Evolutionary conservation across 2,888 invertebrate species (phyloP), one percentile per base, ranked within the genome.

Genomic region (Frankliniella intonsa): DNA sequence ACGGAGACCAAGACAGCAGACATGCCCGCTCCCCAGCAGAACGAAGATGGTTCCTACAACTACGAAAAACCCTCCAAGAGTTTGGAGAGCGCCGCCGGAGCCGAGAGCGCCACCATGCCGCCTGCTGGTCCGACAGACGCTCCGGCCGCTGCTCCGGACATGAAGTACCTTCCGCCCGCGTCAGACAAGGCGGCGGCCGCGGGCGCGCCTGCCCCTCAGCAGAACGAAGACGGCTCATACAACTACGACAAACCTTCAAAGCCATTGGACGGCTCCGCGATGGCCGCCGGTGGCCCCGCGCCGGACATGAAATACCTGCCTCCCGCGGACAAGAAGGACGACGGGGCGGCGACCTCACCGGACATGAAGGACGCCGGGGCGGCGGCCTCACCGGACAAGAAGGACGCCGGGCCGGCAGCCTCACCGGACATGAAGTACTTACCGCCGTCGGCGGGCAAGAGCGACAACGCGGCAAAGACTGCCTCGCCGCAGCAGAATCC

Each of bases 161-260:
- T 62, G 62, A 62, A 62, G 62, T 62, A 62, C 62, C 62, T 62
- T 7, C 62, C 62, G 62, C 62, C 62, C 19, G 0, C 62, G 19
- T 7, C 17, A 7, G n/a, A 19, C 19, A 62, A 62, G 17, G 11
- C 62, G 19, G 25, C 7, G 8, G 69, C 9, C 11, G 25, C 12
- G 1, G 22, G 11, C 69, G 9, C 22, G n/a, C 25, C 69, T 22
- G 25, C 22, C 12, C 38, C 38, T 38, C 69, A 76, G 69, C 69
- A 76, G 69, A 76, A 76, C 69, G 69, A 22, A 10, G 69, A 76
- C 69, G 69, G 69, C 10, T 76, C 69, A 12, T 76, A 76, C 69
- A 76, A 76, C 69, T 76, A 76, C 25, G 69, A 76, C 12, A 76
- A 76, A 22, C 69, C 69, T 25, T 12, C 22, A 22, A 22, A 9